A percentile compares a stretch with the other conserved stretches of the same genome.
Conservation (phyloP, 2,113 vertebrate genomes). For the Vireo altiloquus region DNA sequence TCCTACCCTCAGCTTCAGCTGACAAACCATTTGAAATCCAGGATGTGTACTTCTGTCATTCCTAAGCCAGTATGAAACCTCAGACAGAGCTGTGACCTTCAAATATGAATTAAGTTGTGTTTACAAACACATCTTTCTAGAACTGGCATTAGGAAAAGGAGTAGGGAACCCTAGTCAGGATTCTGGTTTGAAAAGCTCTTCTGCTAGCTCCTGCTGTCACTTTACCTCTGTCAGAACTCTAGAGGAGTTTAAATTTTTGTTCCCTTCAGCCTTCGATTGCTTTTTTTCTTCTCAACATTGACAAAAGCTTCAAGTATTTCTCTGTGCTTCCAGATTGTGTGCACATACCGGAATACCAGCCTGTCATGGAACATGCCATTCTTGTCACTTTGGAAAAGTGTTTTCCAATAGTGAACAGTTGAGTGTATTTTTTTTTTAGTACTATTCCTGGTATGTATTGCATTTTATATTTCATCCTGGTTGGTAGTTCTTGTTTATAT, state of each 20-base stretch:
- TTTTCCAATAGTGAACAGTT: background rate
- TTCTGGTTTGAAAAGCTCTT: background rate
- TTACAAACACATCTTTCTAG: background rate
- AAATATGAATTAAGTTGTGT: background rate
- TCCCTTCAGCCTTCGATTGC: background rate
- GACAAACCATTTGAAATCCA: background rate
- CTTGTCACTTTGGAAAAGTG: background rate
- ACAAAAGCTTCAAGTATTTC: background rate
- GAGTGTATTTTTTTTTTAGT: background rate
- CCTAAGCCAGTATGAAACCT: background rate
- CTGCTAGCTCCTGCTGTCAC: background rate
- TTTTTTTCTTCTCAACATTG: background rate
- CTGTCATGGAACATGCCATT: background rate
- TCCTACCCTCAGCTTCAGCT: background rate
- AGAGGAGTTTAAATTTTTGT: background rate
- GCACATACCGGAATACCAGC: background rate
- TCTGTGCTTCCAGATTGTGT: background rate
- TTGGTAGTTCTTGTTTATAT: background rate
- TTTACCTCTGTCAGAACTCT: background rate
- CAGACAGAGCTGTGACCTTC: background rate
- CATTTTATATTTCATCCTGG: background rate
- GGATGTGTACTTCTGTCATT: background rate
- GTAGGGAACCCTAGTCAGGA: background rate
- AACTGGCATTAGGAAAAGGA: background rate
- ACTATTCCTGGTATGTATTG: background rate